Evolutionary conservation across 2,888 invertebrate species (phyloP), one percentile per base, ranked within the genome.

Genomic region (Hydrotaea cyrtoneurina): DNA sequence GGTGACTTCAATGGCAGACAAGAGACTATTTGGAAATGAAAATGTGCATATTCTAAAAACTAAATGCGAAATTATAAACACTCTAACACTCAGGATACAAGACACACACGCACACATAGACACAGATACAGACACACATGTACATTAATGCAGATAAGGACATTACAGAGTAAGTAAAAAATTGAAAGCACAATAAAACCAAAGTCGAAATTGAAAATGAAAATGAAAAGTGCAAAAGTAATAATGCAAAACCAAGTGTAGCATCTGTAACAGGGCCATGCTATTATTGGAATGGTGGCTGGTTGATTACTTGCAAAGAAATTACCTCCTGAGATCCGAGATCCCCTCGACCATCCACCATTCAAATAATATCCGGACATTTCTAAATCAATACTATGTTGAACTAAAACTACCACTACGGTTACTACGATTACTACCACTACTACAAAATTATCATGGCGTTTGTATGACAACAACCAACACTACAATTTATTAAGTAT

Each of bases 401-500:
- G 31, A 39, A 39, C 39, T 39, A 39, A 4, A 11, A 39, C 59
- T 66, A 64, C 36, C 46, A 85, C 69, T 78, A 78, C 13, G 36
- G 3, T 36, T 36, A 62, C 62, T 72, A 83, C n/a, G 21, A 21
- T 69, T 4, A 31, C n/a, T n/a, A n/a, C n/a, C n/a, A 31, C 3
- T 31, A 31, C 73, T 72, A 84, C 19, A 74, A 59, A 66, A 19
- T n/a, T 10, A 2, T 66, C n/a, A 0, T 17, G 17, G 0, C 31
- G 17, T 21, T 66, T 43, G 23, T 7, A 64, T 26, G 13, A 59
- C 21, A 74, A 57, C 39, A 66, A 21, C 17, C 55, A 73, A 21
- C 21, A 86, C 89, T 92, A 92, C 87, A 92, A 88, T 90, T 89
- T 91, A 87, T 91, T 91, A 87, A 91, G 89, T 88, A 92, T 91